Evolutionary conservation across 2,113 vertebrate species (phyloP), one percentile per base, ranked within the genome.

Genomic region (Chionomys nivalis): DNA sequence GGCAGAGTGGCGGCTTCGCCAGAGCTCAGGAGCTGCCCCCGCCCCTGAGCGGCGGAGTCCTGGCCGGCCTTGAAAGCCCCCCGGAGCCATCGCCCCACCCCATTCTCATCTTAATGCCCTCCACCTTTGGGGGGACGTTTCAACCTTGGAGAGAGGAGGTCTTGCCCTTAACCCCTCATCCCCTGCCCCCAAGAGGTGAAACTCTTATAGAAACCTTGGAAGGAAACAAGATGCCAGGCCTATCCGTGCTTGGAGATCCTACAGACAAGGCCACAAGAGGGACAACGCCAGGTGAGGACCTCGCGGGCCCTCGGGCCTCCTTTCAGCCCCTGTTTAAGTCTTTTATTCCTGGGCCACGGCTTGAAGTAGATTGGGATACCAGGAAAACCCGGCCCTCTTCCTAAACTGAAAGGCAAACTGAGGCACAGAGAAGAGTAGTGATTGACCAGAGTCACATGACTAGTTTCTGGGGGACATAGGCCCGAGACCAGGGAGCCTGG

Each of bases 271-370:
- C 91, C 90, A 87, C 96, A 63, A 63, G 93, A 91, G 89, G 31
- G 91, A 83, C 89, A 93, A 93, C 49, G 17, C 13, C 97, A 97
- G 97, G 96, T 98, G 97, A 98, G 97, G 95, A 97, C 42, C 52
- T 87, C 28, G 47, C 28, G 21, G 21, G 81, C 76, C 94, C 52
- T n/a, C 10, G 75, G 92, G 89, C 82, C 68, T 44, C 75, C 63
- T 58, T 91, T 93, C 49, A 70, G 82, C 21, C 26, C 58, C 52
- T 39, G 52, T 61, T 47, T 88, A 85, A 21, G 10, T 14, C 61
- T 73, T 83, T 73, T 68, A 66, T 75, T 92, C 77, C 42, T 78
- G 44, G 52, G 89, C 39, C 58, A 93, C 73, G 66, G 78, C 90
- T 63, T 90, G 85, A 66, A 52, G n/a, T 95, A 70, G 66, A 85